A percentile compares a stretch with the other conserved stretches of the same genome.
phyloP scores from a whole-genome alignment of 2,888 invertebrate species.

The Invenusta paracnida region DNA sequence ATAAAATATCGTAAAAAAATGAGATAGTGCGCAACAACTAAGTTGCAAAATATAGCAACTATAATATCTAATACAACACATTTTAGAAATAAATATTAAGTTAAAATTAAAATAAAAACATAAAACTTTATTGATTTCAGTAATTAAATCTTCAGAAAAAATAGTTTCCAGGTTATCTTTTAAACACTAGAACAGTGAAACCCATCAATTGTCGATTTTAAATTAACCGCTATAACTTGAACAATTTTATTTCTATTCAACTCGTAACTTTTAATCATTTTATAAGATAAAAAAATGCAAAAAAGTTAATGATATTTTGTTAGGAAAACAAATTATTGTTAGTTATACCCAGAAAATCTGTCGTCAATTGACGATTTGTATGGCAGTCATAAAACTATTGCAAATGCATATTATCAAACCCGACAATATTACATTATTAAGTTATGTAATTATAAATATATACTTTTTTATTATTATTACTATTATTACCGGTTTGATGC shows the following conservation, averaged over 20 bases:
- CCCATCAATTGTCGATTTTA: neutral
- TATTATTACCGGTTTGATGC: too few relatives aligned
- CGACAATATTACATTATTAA: neutral
- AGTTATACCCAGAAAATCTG: neutral
- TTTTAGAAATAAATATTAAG: too few relatives aligned
- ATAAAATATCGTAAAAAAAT: too few relatives aligned
- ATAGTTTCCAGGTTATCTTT: too few relatives aligned
- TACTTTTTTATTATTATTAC: neutral
- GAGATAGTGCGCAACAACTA: too few relatives aligned
- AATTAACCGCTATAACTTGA: neutral
- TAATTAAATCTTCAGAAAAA: too few relatives aligned
- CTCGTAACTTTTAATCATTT: neutral
- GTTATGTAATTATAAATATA: neutral
- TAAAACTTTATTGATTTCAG: too few relatives aligned
- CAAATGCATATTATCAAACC: neutral
- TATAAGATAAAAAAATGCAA: neutral
- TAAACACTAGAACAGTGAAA: neutral
- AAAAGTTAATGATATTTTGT: neutral
- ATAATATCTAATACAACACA: too few relatives aligned
- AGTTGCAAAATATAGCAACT: too few relatives aligned
- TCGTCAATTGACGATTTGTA: constrained; percentile 2
- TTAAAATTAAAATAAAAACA: too few relatives aligned
- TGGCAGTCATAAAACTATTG: neutral
- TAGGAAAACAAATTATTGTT: neutral
- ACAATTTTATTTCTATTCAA: neutral